Conservation (phyloP, 2,888 invertebrate species). For the Diadegma fenestrale region DNA sequence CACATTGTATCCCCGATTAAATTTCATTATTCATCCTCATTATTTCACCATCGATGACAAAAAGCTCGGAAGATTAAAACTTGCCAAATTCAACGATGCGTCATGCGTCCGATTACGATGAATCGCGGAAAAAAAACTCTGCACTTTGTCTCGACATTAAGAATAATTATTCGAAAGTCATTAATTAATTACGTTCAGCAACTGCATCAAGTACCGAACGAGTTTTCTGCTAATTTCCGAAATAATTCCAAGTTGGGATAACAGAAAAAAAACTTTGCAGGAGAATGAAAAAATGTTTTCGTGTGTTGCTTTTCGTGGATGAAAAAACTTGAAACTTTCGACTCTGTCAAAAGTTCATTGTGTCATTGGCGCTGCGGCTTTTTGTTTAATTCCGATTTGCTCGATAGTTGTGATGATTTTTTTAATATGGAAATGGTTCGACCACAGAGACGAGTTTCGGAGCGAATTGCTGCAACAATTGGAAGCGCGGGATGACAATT, state of each 20-base stretch:
- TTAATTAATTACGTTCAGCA: too few relatives aligned
- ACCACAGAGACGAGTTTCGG: conserved; percentile 32
- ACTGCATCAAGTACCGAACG: too few relatives aligned
- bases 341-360: too few relatives aligned
- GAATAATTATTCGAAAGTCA: too few relatives aligned
- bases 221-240: too few relatives aligned
- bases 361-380: neutral
- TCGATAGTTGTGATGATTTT: conserved; percentile 16
- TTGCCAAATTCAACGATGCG: conserved; percentile 20
- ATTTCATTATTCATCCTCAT: conserved; percentile 50
- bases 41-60: conserved; percentile 37
- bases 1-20: conserved; percentile 10
- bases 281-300: too few relatives aligned
- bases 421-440: neutral
- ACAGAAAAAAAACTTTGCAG: too few relatives aligned
- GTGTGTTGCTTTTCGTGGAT: too few relatives aligned
- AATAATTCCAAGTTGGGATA: too few relatives aligned
- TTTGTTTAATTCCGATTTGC: neutral
- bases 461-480: conserved; percentile 46
- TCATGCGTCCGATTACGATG: neutral
- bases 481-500: conserved; percentile 46
- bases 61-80: conserved; percentile 14
- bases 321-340: too few relatives aligned
- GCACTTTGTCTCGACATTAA: too few relatives aligned
- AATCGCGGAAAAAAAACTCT: neutral